These are phyloP conservation scores for Cordilura impudica DNA, from an alignment of 2,888 invertebrate genomes.

Conservation along the genomic window DNA sequence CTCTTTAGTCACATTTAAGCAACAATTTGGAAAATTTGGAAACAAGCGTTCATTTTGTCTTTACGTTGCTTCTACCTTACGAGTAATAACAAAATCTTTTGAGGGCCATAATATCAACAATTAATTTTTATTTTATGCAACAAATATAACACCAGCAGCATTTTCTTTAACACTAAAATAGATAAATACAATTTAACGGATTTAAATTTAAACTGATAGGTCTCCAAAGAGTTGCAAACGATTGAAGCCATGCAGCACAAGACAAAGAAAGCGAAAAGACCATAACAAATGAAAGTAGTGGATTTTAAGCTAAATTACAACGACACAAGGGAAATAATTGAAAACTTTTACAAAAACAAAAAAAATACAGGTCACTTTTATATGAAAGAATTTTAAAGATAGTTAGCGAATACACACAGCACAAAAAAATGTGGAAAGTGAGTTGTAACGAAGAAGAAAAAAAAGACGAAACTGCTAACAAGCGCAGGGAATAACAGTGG, in stretches of 20 bases:
- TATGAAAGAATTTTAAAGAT: background rate
- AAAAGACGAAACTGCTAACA: background rate
- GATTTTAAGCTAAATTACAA: slow-evolving; percentile 3
- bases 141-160: background rate
- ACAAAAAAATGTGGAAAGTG: background rate
- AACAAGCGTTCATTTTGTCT: too few species aligned
- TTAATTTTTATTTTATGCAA: background rate
- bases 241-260: background rate
- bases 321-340: slow-evolving; percentile 6
- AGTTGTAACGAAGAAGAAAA: background rate
- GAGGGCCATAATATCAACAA: background rate
- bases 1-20: too few species aligned
- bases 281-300: background rate
- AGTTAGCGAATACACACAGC: background rate
- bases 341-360: background rate
- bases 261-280: background rate
- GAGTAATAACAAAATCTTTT: background rate
- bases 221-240: background rate
- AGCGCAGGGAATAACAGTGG: slow-evolving; percentile 6
- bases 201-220: slow-evolving; percentile 12
- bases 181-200: slow-evolving; percentile 4
- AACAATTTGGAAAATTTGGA: too few species aligned
- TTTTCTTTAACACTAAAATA: background rate
- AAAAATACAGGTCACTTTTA: background rate
- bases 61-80: too few species aligned